phyloP scores from a whole-genome alignment of 2,888 invertebrate species.

The Hartigia nigra region DNA sequence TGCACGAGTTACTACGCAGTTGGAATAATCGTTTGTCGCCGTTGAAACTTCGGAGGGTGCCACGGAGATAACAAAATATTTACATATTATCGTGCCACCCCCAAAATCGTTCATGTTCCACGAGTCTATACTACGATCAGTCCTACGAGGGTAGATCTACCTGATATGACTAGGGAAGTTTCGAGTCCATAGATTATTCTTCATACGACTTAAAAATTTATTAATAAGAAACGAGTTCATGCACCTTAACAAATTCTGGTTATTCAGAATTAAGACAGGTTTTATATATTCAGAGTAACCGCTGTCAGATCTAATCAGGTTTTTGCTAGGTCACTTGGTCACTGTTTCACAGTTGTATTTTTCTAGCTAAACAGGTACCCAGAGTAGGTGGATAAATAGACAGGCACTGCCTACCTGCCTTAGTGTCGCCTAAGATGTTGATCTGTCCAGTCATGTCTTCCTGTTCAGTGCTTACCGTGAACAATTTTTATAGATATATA shows the following conservation, averaged over 20 bases:
- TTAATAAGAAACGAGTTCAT: neutral
- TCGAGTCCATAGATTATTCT: neutral
- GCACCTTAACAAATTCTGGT: neutral
- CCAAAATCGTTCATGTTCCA: neutral
- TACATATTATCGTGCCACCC: conserved; percentile 59
- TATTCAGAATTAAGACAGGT: neutral
- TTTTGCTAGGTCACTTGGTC: neutral
- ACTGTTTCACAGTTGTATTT: neutral
- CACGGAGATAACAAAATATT: conserved; percentile 62
- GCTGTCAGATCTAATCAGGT: neutral
- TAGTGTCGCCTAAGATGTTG: neutral
- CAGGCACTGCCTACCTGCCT: neutral
- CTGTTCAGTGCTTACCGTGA: neutral
- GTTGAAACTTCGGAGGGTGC: conserved; percentile 39
- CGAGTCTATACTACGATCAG: neutral
- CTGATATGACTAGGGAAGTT: neutral
- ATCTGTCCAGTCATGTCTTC: neutral
- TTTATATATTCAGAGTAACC: neutral
- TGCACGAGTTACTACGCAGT: conserved; percentile 62
- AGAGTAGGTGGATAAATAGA: neutral
- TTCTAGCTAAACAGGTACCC: neutral
- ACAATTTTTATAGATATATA: neutral
- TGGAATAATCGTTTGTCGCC: conserved; percentile 57
- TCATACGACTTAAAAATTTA: neutral
- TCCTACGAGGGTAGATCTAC: neutral